Percentiles rank a stretch among this genome's conserved stretches.
Conservation (phyloP, 2,113 vertebrate genomes). For the Arothron firmamentum region DNA sequence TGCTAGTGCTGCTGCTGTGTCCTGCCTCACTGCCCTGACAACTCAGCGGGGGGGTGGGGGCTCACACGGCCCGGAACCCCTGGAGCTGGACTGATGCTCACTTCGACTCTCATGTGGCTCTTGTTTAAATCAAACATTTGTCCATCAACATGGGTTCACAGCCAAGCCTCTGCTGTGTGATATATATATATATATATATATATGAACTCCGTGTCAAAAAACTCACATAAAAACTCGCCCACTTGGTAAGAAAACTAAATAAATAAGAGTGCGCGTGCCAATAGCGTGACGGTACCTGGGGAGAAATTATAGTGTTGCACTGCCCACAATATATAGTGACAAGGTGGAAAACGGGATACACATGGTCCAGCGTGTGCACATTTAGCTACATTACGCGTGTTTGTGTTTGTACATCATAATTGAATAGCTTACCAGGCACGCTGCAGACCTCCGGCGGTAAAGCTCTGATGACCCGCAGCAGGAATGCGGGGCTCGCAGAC, state of each 20-base stretch:
- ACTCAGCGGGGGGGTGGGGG: conserved; percentile 16
- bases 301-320: conserved; percentile 21
- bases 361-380: conserved; percentile 35
- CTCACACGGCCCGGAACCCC: conserved; percentile 22
- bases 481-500: conserved; percentile 52
- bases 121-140: conserved; percentile 46
- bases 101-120: conserved; percentile 15
- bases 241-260: conserved; percentile 21
- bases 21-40: conserved; percentile 51
- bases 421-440: conserved; percentile 32
- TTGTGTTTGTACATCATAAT: conserved; percentile 23
- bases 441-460: conserved; percentile 44
- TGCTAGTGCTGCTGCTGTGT: conserved; percentile 47
- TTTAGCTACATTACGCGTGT: conserved; percentile 15
- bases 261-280: conserved; percentile 18
- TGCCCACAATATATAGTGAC: conserved; percentile 15
- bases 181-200: conserved; percentile 1
- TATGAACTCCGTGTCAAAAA: conserved; percentile 20
- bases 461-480: conserved; percentile 59
- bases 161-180: conserved; percentile 26
- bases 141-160: conserved; percentile 25
- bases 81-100: conserved; percentile 8
- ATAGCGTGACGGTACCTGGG: conserved; percentile 20
- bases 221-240: conserved; percentile 46
- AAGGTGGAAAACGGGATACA: conserved; percentile 1